These are phyloP conservation scores for Tenthredo amoena DNA, from an alignment of 2,888 invertebrate species.

Conservation along the genomic window DNA sequence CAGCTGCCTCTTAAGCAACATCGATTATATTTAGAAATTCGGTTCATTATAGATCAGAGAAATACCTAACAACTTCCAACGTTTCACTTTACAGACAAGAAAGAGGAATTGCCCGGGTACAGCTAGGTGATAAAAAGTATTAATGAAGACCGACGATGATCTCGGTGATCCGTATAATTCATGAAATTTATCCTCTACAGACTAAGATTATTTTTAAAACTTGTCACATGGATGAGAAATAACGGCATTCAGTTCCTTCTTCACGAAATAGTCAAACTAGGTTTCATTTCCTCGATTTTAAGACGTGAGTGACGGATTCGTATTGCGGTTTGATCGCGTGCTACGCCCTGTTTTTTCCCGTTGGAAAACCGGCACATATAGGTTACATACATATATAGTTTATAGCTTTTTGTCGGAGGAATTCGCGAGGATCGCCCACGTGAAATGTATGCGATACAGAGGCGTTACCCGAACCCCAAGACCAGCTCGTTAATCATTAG, in stretches of 20 bases:
- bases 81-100: constrained; percentile 6
- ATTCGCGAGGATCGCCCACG: constrained; percentile 37
- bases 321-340: constrained; percentile 33
- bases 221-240: neutral
- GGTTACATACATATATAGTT: neutral
- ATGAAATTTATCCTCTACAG: neutral
- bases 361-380: neutral
- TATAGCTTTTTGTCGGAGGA: constrained; percentile 20
- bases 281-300: neutral
- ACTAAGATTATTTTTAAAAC: neutral
- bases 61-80: neutral
- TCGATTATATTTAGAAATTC: constrained; percentile 1
- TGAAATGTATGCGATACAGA: neutral
- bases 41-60: neutral
- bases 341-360: neutral
- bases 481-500: constrained; percentile 13
- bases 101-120: neutral
- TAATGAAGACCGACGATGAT: neutral
- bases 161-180: neutral
- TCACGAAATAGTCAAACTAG: neutral
- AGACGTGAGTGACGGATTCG: neutral
- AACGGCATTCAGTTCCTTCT: neutral
- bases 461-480: constrained; percentile 9
- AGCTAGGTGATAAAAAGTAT: neutral
- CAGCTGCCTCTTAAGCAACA: neutral